Evolutionary conservation across 1,140 invertebrate genomes (phyloP).

Genomic region (Aculops lycopersici): DNA sequence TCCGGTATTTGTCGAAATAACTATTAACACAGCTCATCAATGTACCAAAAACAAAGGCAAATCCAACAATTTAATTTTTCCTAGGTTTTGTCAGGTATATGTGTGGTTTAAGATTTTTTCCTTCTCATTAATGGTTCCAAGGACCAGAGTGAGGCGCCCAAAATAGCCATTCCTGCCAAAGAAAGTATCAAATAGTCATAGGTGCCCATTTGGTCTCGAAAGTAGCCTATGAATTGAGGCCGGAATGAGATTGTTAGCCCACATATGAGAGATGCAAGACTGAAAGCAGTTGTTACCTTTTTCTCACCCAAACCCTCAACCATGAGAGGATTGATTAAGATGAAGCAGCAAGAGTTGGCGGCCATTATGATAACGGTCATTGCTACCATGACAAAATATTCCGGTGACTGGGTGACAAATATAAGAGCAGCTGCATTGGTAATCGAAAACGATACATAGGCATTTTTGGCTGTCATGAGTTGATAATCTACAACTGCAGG

Average conservation of each 20-base stretch:
- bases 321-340: conserved; percentile 9
- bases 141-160: conserved; percentile 9
- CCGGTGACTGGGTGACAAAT: too few relatives aligned
- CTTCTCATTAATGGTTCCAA: too few relatives aligned
- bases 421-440: too few relatives aligned
- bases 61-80: too few relatives aligned
- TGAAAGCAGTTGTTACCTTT: conserved; percentile 8
- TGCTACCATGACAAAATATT: conserved; percentile 4
- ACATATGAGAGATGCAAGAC: conserved; percentile 6
- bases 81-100: too few relatives aligned
- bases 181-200: conserved; percentile 10
- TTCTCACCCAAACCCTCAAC: conserved; percentile 9
- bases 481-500: conserved; percentile 10
- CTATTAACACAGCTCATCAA: conserved; percentile 37
- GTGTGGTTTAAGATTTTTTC: too few relatives aligned
- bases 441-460: conserved; percentile 8
- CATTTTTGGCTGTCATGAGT: conserved; percentile 7
- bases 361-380: conserved; percentile 7
- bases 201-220: conserved; percentile 9
- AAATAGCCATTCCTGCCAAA: conserved; percentile 6
- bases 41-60: conserved; percentile 39
- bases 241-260: conserved; percentile 7
- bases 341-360: too few relatives aligned
- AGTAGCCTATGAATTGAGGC: conserved; percentile 10
- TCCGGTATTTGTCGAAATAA: conserved; percentile 28